phyloP scores from a whole-genome alignment of 2,797 vertebrate genomes.

The Graptemys geographica region DNA sequence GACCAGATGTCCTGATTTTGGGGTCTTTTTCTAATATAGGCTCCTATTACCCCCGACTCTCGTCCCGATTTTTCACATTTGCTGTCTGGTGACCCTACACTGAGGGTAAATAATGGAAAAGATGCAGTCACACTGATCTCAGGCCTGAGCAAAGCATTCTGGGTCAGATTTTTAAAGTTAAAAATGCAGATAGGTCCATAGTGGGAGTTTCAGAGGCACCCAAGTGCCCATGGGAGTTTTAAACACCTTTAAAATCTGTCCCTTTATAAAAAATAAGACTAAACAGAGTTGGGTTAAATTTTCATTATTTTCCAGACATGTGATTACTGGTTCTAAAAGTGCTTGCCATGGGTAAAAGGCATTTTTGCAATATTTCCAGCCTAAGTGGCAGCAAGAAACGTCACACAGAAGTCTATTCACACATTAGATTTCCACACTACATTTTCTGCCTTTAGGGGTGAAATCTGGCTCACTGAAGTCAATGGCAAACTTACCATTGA shows the following conservation, averaged over 20 bases:
- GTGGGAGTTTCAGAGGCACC: background rate
- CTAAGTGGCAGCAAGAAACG: background rate
- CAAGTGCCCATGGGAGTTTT: background rate
- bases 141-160: background rate
- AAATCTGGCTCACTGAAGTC: background rate
- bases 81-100: background rate
- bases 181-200: background rate
- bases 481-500: background rate
- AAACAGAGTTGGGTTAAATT: background rate
- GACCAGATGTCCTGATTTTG: too few species aligned
- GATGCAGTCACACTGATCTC: background rate
- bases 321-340: background rate
- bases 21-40: too few species aligned
- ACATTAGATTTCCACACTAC: background rate
- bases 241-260: background rate
- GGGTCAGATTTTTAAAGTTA: background rate
- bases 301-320: background rate
- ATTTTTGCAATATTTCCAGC: background rate
- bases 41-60: too few species aligned
- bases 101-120: background rate
- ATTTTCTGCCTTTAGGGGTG: background rate
- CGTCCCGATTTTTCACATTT: too few species aligned
- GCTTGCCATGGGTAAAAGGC: background rate
- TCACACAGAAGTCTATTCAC: background rate
- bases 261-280: background rate